Evolutionary conservation across 2,113 vertebrate genomes (phyloP), one percentile per base, ranked within the genome.

Genomic region (Sphaerodactylus townsendi): DNA sequence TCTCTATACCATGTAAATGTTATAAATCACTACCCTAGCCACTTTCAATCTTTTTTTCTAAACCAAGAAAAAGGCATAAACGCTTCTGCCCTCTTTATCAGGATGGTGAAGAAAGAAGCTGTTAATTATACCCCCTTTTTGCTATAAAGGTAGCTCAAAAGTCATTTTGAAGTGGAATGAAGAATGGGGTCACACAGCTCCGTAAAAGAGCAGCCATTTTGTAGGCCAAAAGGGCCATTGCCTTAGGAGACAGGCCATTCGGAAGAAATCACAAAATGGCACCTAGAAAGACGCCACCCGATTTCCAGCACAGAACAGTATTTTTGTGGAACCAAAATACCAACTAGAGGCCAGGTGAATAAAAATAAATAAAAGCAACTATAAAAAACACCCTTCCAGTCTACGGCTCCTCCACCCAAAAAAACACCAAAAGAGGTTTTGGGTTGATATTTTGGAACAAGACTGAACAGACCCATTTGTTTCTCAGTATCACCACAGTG

Each of bases 271-370:
- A 74, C 75, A 53, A 72, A 33, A 62, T 35, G 56, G 0, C 25
- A 35, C 80, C 88, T 79, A 15, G 75, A 46, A 84, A 48, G 77
- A 50, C 39, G 73, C 78, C 83, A 21, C 1, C 80, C 80, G 77
- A 85, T 82, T 72, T 4, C 48, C 3, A 87, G 82, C 85, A 68
- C 84, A 84, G 86, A 87, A 82, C 59, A 1, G 59, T 41, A 23
- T 0, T 59, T 86, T 87, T 76, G 68, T 46, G 85, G 33, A 28
- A 85, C 66, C 65, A 86, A 92, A 93, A 89, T 73, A 93, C n/a
- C 10, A 2, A 64, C 83, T 78, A 77, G 91, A 82, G 41, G 59
- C 80, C 33, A 50, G 81, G 59, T 79, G 88, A 90, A 88, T 77
- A 89, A 92, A 93, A 72, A 93, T 82, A 35, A 68, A 65, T 72